phyloP scores from a whole-genome alignment of 1,140 invertebrate species.

The Sminthurides bifidus region DNA sequence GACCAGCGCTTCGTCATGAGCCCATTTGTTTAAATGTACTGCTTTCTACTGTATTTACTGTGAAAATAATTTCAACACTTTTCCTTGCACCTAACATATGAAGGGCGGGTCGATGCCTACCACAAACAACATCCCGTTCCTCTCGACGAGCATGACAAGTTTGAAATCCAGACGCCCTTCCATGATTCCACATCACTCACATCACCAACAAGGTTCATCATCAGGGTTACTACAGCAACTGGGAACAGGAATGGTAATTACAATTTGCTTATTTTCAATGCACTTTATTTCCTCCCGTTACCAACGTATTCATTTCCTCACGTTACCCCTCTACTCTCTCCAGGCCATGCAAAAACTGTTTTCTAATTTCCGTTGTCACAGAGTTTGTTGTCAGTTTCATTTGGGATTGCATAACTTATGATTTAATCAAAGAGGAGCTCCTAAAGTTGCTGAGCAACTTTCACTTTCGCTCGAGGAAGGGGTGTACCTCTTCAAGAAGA shows the following conservation, averaged over 20 bases:
- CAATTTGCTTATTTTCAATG: neutral
- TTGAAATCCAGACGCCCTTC: slow-evolving; percentile 65
- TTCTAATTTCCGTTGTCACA: no score
- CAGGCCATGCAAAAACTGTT: no score
- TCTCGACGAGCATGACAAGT: slow-evolving; percentile 68
- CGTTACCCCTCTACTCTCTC: no score
- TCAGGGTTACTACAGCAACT: slow-evolving; percentile 62
- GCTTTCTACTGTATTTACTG: neutral
- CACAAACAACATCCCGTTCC: slow-evolving; percentile 65
- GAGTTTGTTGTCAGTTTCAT: no score
- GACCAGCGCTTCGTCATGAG: neutral
- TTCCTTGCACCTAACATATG: slow-evolving; percentile 3
- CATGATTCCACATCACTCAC: slow-evolving; percentile 41
- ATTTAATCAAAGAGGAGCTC: no score
- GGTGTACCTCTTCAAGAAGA: no score
- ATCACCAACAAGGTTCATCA: slow-evolving; percentile 52
- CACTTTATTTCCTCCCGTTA: no score
- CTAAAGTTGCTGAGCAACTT: no score
- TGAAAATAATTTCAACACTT: neutral
- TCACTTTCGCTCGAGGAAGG: no score
- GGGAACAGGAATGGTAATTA: slow-evolving; percentile 65
- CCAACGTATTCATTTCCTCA: no score
- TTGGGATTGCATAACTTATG: no score
- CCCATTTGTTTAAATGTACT: neutral
- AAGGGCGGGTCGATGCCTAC: slow-evolving; percentile 76